phyloP scores from a whole-genome alignment of 2,888 invertebrate genomes.

The Tanytarsus gracilentus region DNA sequence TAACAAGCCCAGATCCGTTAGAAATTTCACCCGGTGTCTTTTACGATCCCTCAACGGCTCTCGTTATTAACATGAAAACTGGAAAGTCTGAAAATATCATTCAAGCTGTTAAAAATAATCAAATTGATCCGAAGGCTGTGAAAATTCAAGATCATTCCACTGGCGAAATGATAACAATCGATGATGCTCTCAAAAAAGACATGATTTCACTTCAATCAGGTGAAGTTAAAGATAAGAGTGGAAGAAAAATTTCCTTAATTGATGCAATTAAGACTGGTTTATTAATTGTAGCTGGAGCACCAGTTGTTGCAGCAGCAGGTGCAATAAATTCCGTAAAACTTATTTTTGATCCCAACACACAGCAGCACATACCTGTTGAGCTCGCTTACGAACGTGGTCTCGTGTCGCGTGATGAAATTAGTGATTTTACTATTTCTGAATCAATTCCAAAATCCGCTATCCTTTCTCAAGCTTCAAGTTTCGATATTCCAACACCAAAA shows the following conservation, averaged over 20 bases:
- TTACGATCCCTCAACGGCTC: slow-evolving; percentile 67
- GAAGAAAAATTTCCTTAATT: slow-evolving; percentile 56
- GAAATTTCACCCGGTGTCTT: slow-evolving; percentile 64
- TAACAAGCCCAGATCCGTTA: slow-evolving; percentile 54
- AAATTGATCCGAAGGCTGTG: slow-evolving; percentile 58
- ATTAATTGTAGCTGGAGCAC: slow-evolving; percentile 65
- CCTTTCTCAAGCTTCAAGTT: slow-evolving; percentile 19
- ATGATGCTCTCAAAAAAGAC: slow-evolving; percentile 67
- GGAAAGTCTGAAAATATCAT: slow-evolving; percentile 63
- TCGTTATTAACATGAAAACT: slow-evolving; percentile 62
- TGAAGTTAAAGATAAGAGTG: slow-evolving; percentile 54
- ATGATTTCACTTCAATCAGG: slow-evolving; percentile 64
- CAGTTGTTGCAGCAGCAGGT: slow-evolving; percentile 61
- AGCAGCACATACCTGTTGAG: slow-evolving; percentile 68
- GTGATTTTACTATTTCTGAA: slow-evolving; percentile 29
- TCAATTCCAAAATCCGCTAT: slow-evolving; percentile 12
- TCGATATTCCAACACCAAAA: slow-evolving; percentile 27
- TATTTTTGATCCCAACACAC: slow-evolving; percentile 70
- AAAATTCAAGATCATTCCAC: slow-evolving; percentile 61
- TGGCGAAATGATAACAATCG: slow-evolving; percentile 55
- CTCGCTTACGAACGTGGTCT: slow-evolving; percentile 70
- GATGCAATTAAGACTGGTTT: slow-evolving; percentile 72
- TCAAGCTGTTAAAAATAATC: slow-evolving; percentile 66
- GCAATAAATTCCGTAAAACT: slow-evolving; percentile 59
- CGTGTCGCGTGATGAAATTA: slow-evolving; percentile 47